These are phyloP conservation scores for Trilocha varians DNA, from an alignment of 2,888 invertebrate species.

Conservation along the genomic window DNA sequence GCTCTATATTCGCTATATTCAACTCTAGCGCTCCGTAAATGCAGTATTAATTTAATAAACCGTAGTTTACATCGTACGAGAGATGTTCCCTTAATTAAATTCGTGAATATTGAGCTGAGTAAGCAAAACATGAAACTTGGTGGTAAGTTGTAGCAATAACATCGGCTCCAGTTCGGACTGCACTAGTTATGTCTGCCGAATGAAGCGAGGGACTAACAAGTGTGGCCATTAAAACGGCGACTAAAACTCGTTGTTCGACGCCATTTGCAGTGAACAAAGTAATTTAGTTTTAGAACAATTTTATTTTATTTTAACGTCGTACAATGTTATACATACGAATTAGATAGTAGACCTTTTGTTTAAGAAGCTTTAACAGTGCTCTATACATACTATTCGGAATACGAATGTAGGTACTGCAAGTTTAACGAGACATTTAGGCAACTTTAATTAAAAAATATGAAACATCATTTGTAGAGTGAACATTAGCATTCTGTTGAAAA, in stretches of 20 bases:
- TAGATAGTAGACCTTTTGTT: too few relatives aligned
- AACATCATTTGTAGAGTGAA: too few relatives aligned
- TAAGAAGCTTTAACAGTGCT: too few relatives aligned
- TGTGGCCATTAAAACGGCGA: neutral
- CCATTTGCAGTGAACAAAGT: neutral
- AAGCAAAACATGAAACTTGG: slow-evolving; percentile 5
- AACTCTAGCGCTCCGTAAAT: too few relatives aligned
- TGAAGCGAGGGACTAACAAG: slow-evolving; percentile 2
- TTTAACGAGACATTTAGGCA: too few relatives aligned
- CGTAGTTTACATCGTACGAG: neutral
- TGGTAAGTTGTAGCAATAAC: slow-evolving; percentile 5
- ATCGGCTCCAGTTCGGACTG: neutral
- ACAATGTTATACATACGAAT: neutral
- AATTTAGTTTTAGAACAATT: neutral
- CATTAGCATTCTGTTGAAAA: too few relatives aligned
- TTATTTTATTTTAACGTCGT: neutral
- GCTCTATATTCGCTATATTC: too few relatives aligned
- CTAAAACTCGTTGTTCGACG: neutral
- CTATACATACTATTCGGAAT: too few relatives aligned
- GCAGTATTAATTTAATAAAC: neutral
- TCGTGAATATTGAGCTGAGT: slow-evolving; percentile 3
- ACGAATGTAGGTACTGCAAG: too few relatives aligned
- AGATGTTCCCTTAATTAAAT: slow-evolving; percentile 5
- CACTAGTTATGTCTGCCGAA: slow-evolving; percentile 5
- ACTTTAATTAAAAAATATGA: too few relatives aligned